These are phyloP conservation scores for Pterophyllum scalare DNA, from an alignment of 2,113 vertebrate genomes.

Conservation along the genomic window DNA sequence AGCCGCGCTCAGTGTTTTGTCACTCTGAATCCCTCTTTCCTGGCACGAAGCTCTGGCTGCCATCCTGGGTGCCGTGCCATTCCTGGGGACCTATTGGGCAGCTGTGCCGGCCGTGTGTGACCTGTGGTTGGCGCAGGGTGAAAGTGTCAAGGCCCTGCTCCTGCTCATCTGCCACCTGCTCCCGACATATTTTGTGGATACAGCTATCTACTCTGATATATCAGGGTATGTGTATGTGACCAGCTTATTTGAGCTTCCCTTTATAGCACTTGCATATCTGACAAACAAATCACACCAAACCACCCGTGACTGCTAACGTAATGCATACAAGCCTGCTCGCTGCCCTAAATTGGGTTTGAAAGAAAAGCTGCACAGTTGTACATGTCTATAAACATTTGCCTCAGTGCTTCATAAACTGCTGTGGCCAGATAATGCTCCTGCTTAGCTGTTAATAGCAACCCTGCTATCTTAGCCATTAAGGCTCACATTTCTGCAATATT, in stretches of 20 bases:
- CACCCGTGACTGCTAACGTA: not conserved
- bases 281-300: not conserved
- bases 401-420: not conserved
- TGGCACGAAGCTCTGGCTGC: constrained; percentile 86
- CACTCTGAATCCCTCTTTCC: not conserved
- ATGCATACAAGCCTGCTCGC: not conserved
- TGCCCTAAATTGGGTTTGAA: not conserved
- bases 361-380: not conserved
- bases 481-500: no score
- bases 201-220: constrained; percentile 98
- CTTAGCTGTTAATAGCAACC: no score
- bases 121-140: constrained; percentile 94
- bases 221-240: constrained; percentile 86
- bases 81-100: constrained; percentile 98
- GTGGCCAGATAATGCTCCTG: not conserved
- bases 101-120: constrained; percentile 93
- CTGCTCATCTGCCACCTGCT: constrained; percentile 94
- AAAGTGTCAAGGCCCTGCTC: constrained; percentile 91
- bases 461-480: not conserved
- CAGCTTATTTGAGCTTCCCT: not conserved
- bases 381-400: not conserved
- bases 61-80: constrained; percentile 95
- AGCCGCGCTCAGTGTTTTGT: not conserved
- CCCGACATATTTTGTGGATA: constrained; percentile 98
- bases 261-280: not conserved